A percentile compares a stretch with the other conserved stretches of the same genome.
Evolutionary conservation across 1,140 invertebrate species (phyloP).

Genomic region (Atta cephalotes): DNA sequence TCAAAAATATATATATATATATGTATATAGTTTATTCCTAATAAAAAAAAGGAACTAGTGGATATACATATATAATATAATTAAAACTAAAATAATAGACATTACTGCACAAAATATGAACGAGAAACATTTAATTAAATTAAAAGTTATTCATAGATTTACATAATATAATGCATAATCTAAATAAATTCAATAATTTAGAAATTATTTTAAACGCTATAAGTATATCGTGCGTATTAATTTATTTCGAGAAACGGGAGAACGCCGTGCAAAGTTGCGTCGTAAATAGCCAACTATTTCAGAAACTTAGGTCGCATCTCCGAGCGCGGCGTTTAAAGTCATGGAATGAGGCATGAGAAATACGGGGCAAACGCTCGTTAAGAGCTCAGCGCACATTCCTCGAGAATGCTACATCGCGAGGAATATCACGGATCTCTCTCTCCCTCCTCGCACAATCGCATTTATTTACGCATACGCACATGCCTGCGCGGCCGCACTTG

Average conservation of each 20-base stretch:
- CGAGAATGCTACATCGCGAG: constrained; percentile 30
- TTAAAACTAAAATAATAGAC: not conserved
- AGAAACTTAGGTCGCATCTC: constrained; percentile 54
- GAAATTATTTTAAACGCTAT: not conserved
- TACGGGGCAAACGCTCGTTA: constrained; percentile 48
- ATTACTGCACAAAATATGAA: not conserved
- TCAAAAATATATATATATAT: not conserved
- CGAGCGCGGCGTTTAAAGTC: constrained; percentile 39
- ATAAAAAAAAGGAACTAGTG: not conserved
- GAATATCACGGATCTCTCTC: constrained; percentile 21
- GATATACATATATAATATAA: not conserved
- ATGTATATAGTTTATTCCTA: not conserved
- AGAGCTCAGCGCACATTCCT: constrained; percentile 31
- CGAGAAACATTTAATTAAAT: not conserved
- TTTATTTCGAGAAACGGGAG: constrained; percentile 49
- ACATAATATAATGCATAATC: not conserved
- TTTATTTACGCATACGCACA: constrained; percentile 2
- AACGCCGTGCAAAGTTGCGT: constrained; percentile 24
- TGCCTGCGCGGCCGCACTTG: constrained; percentile 39
- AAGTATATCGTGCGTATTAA: not conserved
- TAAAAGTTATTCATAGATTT: not conserved
- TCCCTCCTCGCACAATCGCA: not conserved
- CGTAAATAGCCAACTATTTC: constrained; percentile 61
- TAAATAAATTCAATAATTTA: constrained; percentile 1
- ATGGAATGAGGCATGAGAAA: constrained; percentile 30